Evolutionary conservation across 2,113 vertebrate genomes (phyloP).

Genomic region (Polypterus bichir): DNA sequence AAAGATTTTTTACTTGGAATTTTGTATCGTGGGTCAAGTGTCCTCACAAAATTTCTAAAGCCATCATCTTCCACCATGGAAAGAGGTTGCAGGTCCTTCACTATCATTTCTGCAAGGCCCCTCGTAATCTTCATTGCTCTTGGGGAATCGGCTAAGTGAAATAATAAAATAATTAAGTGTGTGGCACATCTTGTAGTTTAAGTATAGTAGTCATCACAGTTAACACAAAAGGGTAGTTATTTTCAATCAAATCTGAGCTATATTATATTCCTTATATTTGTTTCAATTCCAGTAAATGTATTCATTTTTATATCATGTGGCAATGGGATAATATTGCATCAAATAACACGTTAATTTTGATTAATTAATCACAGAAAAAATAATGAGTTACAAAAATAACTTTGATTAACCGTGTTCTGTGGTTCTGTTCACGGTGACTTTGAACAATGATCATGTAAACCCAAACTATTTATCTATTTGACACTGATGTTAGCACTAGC

Average conservation of each 20-base stretch:
- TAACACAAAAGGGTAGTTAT: slow-evolving; percentile 6
- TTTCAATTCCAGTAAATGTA: too few relatives aligned
- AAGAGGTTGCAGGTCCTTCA: slow-evolving; percentile 16
- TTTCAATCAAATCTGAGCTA: not conserved
- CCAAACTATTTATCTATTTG: too few relatives aligned
- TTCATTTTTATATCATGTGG: not conserved
- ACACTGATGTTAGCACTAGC: too few relatives aligned
- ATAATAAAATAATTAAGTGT: slow-evolving; percentile 10
- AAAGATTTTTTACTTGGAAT: slow-evolving; percentile 17
- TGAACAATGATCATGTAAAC: too few relatives aligned
- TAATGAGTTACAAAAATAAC: too few relatives aligned
- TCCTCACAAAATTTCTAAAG: slow-evolving; percentile 17
- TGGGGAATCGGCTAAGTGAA: slow-evolving; percentile 17
- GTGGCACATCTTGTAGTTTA: slow-evolving; percentile 9
- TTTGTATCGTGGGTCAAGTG: slow-evolving; percentile 13
- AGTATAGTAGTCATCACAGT: slow-evolving; percentile 10
- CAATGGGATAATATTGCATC: not conserved
- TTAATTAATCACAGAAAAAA: too few relatives aligned
- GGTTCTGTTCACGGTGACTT: too few relatives aligned
- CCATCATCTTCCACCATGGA: slow-evolving; percentile 3
- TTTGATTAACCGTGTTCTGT: too few relatives aligned
- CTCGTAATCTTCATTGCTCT: slow-evolving; percentile 19
- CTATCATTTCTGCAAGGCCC: slow-evolving; percentile 19
- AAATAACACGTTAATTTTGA: too few relatives aligned
- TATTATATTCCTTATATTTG: too few relatives aligned